phyloP scores from a whole-genome alignment of 2,888 invertebrate genomes.

The Crepidodera aurea region DNA sequence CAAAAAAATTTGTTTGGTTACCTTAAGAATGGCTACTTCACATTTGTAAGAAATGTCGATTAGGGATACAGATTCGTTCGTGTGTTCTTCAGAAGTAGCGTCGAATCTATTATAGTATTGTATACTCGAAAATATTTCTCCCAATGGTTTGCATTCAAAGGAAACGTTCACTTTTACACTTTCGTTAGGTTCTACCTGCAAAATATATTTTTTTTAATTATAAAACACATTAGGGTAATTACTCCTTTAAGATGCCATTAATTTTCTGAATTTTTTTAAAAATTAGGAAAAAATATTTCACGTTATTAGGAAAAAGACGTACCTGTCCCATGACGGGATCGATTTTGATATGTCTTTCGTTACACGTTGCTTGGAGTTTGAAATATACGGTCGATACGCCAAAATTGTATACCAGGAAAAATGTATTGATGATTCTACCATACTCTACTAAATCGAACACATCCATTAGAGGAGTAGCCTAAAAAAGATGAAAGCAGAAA shows the following conservation, averaged over 20 bases:
- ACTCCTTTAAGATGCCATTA: too few species aligned
- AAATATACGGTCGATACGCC: constrained; percentile 58
- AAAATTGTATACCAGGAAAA: constrained; percentile 60
- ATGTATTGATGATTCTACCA: constrained; percentile 46
- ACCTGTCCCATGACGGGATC: constrained; percentile 22
- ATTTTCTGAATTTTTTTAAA: too few species aligned
- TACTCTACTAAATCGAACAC: constrained; percentile 54
- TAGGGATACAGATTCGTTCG: constrained; percentile 45
- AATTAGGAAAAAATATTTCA: not conserved
- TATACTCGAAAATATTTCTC: constrained; percentile 53
- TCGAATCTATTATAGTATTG: constrained; percentile 53
- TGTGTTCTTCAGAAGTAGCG: constrained; percentile 37
- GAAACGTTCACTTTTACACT: constrained; percentile 50
- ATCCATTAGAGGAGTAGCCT: constrained; percentile 58
- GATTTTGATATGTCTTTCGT: constrained; percentile 46
- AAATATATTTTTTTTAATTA: too few species aligned
- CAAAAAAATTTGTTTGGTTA: constrained; percentile 35
- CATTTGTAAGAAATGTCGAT: constrained; percentile 53
- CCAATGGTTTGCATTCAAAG: constrained; percentile 51
- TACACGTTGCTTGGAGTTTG: constrained; percentile 31
- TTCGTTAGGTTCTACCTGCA: constrained; percentile 28
- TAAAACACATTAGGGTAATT: too few species aligned
- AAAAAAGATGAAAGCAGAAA: too few species aligned
- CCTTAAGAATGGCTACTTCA: constrained; percentile 56
- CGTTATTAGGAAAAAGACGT: too few species aligned